These are phyloP conservation scores for Ophion costatus DNA, from an alignment of 2,888 invertebrate species.

Conservation along the genomic window DNA sequence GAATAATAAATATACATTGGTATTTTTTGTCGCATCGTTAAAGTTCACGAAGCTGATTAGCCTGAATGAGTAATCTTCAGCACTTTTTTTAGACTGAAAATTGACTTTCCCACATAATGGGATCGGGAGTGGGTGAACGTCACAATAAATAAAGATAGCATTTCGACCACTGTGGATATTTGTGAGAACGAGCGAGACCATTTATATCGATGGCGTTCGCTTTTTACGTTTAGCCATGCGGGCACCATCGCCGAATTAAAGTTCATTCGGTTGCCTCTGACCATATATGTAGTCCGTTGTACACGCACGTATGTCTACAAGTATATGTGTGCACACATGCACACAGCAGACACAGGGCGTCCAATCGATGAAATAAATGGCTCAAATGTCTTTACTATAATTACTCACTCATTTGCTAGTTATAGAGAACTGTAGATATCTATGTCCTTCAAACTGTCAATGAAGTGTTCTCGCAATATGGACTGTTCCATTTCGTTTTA, in stretches of 20 bases:
- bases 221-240: slow-evolving; percentile 71
- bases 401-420: slow-evolving; percentile 39
- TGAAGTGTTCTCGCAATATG: slow-evolving; percentile 26
- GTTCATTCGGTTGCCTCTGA: slow-evolving; percentile 49
- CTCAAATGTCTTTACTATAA: slow-evolving; percentile 51
- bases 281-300: slow-evolving; percentile 44
- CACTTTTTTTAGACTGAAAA: too few relatives aligned
- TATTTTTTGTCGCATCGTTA: too few relatives aligned
- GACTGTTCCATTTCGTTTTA: neutral
- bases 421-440: neutral
- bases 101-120: too few relatives aligned
- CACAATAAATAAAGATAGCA: slow-evolving; percentile 25
- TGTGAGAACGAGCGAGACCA: slow-evolving; percentile 60
- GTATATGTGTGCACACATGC: slow-evolving; percentile 1
- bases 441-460: neutral
- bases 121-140: neutral
- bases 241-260: slow-evolving; percentile 72
- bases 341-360: neutral
- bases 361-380: slow-evolving; percentile 45
- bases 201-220: slow-evolving; percentile 72
- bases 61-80: too few relatives aligned
- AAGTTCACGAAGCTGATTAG: too few relatives aligned
- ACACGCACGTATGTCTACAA: neutral
- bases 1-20: too few relatives aligned
- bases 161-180: slow-evolving; percentile 34